phyloP scores from a whole-genome alignment of 2,797 vertebrate species.

The Setipinna tenuifilis region DNA sequence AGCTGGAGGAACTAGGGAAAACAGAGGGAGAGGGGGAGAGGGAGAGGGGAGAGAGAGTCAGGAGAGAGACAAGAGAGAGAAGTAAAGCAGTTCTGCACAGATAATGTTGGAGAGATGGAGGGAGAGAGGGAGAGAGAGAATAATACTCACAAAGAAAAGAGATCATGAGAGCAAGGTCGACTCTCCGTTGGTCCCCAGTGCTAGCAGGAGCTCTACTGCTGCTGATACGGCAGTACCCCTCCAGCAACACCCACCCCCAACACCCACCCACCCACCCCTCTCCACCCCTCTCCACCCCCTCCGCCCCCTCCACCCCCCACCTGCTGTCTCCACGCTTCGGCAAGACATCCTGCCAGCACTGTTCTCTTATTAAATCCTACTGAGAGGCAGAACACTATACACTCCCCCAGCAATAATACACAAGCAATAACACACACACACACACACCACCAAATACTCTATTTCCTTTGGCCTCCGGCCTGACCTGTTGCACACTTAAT shows the following conservation, averaged over 20 bases:
- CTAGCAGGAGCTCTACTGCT: background rate
- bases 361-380: conserved; percentile 6
- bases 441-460: background rate
- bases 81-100: background rate
- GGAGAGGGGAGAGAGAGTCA: background rate
- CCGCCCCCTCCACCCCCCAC: too few relatives aligned
- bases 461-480: background rate
- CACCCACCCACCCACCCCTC: background rate
- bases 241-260: background rate
- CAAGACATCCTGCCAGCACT: conserved; percentile 2
- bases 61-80: background rate
- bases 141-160: background rate
- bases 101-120: background rate
- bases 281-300: too few relatives aligned
- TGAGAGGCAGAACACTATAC: background rate
- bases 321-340: background rate
- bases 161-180: conserved; percentile 9
- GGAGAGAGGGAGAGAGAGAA: background rate
- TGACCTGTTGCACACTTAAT: conserved; percentile 6
- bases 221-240: background rate
- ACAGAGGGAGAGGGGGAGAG: background rate
- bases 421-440: too few relatives aligned
- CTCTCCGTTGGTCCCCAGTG: background rate
- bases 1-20: background rate
- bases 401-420: background rate